Evolutionary conservation across 2,888 invertebrate species (phyloP).

Genomic region (Hyalella azteca): DNA sequence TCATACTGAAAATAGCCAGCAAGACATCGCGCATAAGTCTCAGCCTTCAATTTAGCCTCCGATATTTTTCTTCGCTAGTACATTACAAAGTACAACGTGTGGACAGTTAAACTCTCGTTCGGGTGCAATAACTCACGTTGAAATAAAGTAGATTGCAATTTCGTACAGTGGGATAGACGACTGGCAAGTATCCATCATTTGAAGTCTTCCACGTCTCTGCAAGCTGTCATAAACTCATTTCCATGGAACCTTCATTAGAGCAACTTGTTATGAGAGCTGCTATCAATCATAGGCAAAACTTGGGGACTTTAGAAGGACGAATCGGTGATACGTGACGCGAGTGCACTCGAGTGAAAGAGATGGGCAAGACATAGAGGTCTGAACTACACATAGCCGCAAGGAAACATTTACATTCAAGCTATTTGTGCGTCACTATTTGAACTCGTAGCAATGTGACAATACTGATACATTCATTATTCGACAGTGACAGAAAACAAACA

Average conservation of each 20-base stretch:
- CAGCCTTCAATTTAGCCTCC: not conserved
- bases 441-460: too few relatives aligned
- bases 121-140: not conserved
- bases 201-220: slow-evolving; percentile 35
- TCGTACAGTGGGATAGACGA: slow-evolving; percentile 30
- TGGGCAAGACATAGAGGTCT: too few relatives aligned
- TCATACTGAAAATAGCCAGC: not conserved
- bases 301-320: slow-evolving; percentile 30
- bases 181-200: slow-evolving; percentile 1
- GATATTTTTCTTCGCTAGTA: not conserved
- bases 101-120: slow-evolving; percentile 1
- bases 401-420: too few relatives aligned
- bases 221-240: slow-evolving; percentile 35
- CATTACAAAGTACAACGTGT: too few relatives aligned
- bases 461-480: too few relatives aligned
- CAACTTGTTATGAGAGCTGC: slow-evolving; percentile 29
- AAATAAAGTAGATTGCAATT: slow-evolving; percentile 34
- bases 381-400: too few relatives aligned
- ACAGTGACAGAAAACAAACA: too few relatives aligned
- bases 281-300: slow-evolving; percentile 37
- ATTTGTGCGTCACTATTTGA: too few relatives aligned
- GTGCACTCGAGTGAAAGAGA: slow-evolving; percentile 14
- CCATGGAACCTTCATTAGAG: slow-evolving; percentile 38
- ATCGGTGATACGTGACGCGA: slow-evolving; percentile 24
- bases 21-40: not conserved